These are phyloP conservation scores for Alcedo quadribrachys DNA, from an alignment of 2,797 vertebrate genomes.

Conservation along the genomic window DNA sequence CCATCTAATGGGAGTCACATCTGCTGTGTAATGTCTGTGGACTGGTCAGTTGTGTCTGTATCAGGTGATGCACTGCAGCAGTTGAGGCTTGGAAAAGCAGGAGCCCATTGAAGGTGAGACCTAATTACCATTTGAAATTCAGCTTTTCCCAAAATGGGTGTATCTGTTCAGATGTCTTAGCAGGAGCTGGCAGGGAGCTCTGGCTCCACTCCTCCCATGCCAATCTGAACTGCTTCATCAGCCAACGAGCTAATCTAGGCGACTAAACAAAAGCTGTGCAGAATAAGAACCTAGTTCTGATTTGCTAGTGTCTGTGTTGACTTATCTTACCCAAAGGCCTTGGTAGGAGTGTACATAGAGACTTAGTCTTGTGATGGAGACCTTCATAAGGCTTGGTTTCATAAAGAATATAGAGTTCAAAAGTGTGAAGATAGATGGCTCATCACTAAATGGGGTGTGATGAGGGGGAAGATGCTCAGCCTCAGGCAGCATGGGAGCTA, in stretches of 20 bases:
- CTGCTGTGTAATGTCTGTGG: not conserved
- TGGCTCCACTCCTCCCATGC: not conserved
- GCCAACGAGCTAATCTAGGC: not conserved
- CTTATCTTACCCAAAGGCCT: no score
- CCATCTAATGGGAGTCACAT: not conserved
- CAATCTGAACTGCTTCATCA: not conserved
- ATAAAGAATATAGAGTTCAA: no score
- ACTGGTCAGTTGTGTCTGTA: not conserved
- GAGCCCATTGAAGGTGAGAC: not conserved
- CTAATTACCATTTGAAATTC: not conserved
- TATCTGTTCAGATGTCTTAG: not conserved
- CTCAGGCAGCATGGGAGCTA: constrained; percentile 8
- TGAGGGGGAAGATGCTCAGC: not conserved
- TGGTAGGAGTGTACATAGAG: no score
- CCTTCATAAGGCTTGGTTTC: no score
- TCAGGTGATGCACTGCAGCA: not conserved
- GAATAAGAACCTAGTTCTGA: no score
- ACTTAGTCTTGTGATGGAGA: no score
- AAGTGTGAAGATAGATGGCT: no score
- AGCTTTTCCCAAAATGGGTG: not conserved
- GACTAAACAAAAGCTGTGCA: no score
- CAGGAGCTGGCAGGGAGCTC: not conserved
- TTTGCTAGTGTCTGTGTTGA: no score
- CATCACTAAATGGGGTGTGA: no score
- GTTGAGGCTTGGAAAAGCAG: not conserved